Conservation (phyloP, 2,797 vertebrate genomes). For the Pantherophis vulpinus region DNA sequence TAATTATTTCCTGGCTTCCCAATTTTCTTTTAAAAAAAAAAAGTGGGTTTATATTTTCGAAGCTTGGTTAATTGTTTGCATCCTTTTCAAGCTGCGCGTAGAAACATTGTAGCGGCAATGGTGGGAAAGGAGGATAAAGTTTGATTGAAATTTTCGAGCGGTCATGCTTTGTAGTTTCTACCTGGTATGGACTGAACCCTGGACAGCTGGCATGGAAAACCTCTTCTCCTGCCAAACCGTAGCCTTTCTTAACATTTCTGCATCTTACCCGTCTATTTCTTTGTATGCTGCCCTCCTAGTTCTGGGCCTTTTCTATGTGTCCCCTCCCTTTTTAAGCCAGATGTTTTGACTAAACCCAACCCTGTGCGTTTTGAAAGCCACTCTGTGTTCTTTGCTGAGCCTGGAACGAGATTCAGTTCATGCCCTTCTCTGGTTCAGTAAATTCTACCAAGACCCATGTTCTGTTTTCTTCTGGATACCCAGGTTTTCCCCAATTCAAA, state of each 20-base stretch:
- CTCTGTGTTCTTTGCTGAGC: not conserved
- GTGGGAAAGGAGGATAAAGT: not conserved
- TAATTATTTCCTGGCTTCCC: slow-evolving; percentile 50
- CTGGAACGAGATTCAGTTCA: no score
- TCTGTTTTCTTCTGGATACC: not conserved
- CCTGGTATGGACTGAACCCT: not conserved
- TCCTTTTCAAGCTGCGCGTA: slow-evolving; percentile 26
- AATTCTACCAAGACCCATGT: not conserved
- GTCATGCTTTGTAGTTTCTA: not conserved
- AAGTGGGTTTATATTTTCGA: not conserved
- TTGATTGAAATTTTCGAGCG: not conserved
- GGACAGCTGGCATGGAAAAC: not conserved
- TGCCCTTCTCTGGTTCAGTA: not conserved
- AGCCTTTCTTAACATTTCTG: not conserved
- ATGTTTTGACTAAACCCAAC: not conserved
- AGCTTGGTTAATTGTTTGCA: slow-evolving; percentile 31
- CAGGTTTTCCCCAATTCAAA: not conserved
- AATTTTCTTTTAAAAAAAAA: slow-evolving; percentile 19
- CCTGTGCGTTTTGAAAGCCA: not conserved
- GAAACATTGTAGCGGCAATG: not conserved
- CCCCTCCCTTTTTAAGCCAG: not conserved
- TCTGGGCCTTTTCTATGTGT: not conserved
- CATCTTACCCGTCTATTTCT: not conserved
- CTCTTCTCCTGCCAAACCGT: not conserved
- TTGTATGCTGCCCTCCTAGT: no score